Evolutionary conservation across 1,140 invertebrate species (phyloP).

Genomic region (Manduca sexta): DNA sequence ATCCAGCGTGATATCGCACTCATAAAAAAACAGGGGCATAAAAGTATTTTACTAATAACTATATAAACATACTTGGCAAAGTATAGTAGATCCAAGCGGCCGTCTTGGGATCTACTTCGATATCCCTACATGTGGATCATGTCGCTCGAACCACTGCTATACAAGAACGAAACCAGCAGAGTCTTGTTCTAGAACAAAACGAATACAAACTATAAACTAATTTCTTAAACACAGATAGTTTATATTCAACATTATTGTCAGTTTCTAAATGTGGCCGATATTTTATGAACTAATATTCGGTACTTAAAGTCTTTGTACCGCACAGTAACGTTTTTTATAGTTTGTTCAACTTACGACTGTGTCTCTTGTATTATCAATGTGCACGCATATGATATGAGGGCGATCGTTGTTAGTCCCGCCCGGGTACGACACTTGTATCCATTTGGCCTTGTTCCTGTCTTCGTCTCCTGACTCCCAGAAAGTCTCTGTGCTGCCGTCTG

Average conservation of each 20-base stretch:
- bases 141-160: constrained; percentile 86
- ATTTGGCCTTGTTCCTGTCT: constrained; percentile 93
- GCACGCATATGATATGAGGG: constrained; percentile 84
- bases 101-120: constrained; percentile 87
- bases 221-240: no score
- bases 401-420: constrained; percentile 73
- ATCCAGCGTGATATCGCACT: no score
- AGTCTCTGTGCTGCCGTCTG: constrained; percentile 96
- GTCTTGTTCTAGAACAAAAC: constrained; percentile 87
- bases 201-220: no score
- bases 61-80: constrained; percentile 76
- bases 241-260: no score
- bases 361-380: constrained; percentile 95
- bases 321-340: background rate
- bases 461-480: constrained; percentile 99
- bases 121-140: constrained; percentile 83
- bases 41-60: no score
- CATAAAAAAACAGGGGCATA: no score
- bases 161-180: constrained; percentile 85
- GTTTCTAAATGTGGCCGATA: no score
- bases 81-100: constrained; percentile 91
- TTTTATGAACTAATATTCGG: no score
- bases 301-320: background rate
- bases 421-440: constrained; percentile 68
- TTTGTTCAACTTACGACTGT: constrained; percentile 78